Conservation (phyloP, 2,113 vertebrate species). For the Zosterops lateralis region DNA sequence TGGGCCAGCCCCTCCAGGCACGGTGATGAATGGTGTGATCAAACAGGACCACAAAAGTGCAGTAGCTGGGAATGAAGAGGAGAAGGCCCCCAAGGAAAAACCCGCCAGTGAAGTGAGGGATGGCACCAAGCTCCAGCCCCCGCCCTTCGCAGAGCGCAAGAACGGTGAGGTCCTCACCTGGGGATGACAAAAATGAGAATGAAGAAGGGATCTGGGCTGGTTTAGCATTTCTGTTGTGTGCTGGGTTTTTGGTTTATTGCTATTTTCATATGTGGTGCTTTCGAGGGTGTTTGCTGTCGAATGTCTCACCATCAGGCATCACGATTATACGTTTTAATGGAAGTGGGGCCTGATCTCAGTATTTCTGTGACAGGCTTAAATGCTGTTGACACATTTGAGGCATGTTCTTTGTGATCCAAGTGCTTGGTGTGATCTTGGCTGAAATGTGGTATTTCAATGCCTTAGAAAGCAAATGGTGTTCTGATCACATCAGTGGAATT, state of each 20-base stretch:
- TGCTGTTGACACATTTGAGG: not conserved
- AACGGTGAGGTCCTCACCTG: constrained; percentile 56
- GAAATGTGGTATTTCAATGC: not conserved
- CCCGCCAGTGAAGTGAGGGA: constrained; percentile 40
- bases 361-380: not conserved
- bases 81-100: constrained; percentile 40
- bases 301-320: not conserved
- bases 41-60: constrained; percentile 35
- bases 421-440: constrained; percentile 23
- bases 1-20: not conserved
- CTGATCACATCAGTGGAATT: constrained; percentile 2
- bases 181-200: fast-evolving
- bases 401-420: not conserved
- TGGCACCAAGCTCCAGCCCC: constrained; percentile 45
- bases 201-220: not conserved
- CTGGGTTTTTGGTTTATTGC: not conserved
- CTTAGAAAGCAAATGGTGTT: constrained; percentile 7
- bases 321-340: not conserved
- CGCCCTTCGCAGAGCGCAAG: constrained; percentile 27
- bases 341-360: not conserved
- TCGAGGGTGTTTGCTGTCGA: not conserved
- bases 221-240: fast-evolving
- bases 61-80: constrained; percentile 50
- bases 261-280: not conserved
- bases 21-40: constrained; percentile 74